Evolutionary conservation across 1,140 invertebrate species (phyloP), one percentile per base, ranked within the genome.

Genomic region (Archegozetes longisetosus): DNA sequence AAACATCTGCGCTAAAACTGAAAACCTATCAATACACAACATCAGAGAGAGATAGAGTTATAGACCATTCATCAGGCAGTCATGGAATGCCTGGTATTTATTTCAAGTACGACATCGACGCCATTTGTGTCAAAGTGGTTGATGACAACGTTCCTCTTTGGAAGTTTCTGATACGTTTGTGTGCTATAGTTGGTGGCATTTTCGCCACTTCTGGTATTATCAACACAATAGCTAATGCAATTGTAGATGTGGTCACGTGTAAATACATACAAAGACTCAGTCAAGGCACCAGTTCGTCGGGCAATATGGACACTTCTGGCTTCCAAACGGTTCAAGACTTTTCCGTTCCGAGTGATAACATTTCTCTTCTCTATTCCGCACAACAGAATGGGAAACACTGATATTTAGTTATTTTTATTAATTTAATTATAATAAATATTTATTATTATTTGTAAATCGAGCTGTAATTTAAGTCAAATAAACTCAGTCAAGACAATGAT

Each of bases 11-110:
- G 62, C 65, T 65, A 26, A 65, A 69, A 64, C 64, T 71, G 24
- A 83, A 84, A 69, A 89, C 90, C 12, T 95, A 84, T 70, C 90
- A 95, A 69, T 97, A 93, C 70, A 88, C 89, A 52, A 89, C 93
- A 0, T 88, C 91, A 67, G 86, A 93, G 70, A 68, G 71, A 68
- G 80, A 81, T 64, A 76, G 90, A 67, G 79, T 82, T 6, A 84
- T 93, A 49, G 78, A 83, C 64, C 78, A 76, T 70, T 76, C 80
- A 62, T 70, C 76, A 28, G 89, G 88, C 22, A 90, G 86, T 27
- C 89, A 93, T 73, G 91, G 89, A 3, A 82, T 88, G 22, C 86
- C 90, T 9, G 91, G 91, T 28, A 88, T 95, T 66, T 95, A 89
- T 71, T 86, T 95, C 65, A 94, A 94, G 72, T 96, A 95, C 73